Percentiles rank a stretch among this genome's conserved stretches.
Conservation (phyloP, 2,113 vertebrate species). For the Prolemur simus region DNA sequence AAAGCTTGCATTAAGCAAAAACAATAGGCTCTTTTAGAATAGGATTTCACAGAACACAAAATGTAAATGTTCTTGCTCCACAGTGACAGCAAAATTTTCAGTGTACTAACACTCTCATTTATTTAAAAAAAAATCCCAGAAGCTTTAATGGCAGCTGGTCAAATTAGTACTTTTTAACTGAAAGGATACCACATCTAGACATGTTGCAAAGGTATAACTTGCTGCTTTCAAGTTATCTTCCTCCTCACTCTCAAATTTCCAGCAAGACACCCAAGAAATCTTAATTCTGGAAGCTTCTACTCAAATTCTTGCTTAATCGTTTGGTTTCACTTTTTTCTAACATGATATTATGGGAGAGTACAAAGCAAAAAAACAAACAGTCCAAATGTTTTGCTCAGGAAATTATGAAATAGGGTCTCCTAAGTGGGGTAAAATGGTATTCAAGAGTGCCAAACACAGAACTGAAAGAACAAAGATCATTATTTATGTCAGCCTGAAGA, state of each 20-base stretch:
- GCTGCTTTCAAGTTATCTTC: conserved; percentile 32
- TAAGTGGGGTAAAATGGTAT: conserved; percentile 32
- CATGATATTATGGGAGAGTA: conserved; percentile 13
- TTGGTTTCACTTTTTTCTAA: conserved; percentile 41
- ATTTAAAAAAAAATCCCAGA: conserved; percentile 20
- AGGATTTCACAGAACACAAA: conserved; percentile 33
- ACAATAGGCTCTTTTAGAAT: conserved; percentile 42
- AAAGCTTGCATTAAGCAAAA: conserved; percentile 47
- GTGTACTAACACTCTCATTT: conserved; percentile 28
- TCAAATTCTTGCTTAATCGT: conserved; percentile 37
- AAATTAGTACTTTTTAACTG: conserved; percentile 42
- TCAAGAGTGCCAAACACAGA: conserved; percentile 54
- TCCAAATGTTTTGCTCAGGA: conserved; percentile 32
- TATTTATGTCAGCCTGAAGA: conserved; percentile 65
- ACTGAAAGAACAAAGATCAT: conserved; percentile 65
- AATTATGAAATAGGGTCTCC: conserved; percentile 39
- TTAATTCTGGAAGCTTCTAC: conserved; percentile 42
- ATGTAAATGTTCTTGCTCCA: conserved; percentile 45
- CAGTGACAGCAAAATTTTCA: conserved; percentile 42
- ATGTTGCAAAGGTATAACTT: background rate
- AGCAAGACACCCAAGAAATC: conserved; percentile 38
- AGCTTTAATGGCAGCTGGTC: conserved; percentile 28
- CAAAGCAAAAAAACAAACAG: background rate
- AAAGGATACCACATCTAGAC: background rate
- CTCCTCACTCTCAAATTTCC: conserved; percentile 35